Evolutionary conservation across 2,888 invertebrate species (phyloP).

Genomic region (Gryllus longicercus): DNA sequence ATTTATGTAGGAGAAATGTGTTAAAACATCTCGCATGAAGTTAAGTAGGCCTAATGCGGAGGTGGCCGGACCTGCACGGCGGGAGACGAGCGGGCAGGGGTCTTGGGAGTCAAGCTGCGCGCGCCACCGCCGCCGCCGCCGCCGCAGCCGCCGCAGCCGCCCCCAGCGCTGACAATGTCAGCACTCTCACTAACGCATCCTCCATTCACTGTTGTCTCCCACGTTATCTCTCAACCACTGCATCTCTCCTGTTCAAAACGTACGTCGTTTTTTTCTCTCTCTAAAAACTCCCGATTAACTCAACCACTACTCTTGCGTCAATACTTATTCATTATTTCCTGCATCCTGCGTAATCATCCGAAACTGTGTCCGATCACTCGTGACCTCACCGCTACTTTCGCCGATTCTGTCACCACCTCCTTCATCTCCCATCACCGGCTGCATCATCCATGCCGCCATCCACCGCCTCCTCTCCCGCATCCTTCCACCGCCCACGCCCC

Average conservation of each 20-base stretch:
- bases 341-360: too few species aligned
- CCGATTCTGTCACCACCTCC: neutral
- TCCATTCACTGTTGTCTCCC: too few species aligned
- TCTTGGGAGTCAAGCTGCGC: neutral
- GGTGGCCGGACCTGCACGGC: neutral
- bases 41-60: slow-evolving; percentile 17
- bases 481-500: neutral
- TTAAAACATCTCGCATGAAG: neutral
- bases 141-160: too few species aligned
- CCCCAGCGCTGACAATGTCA: neutral
- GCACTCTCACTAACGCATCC: too few species aligned
- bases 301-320: too few species aligned
- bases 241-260: too few species aligned
- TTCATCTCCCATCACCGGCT: neutral
- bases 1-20: slow-evolving; percentile 10
- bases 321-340: too few species aligned
- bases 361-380: neutral
- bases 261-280: too few species aligned
- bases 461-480: neutral
- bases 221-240: too few species aligned
- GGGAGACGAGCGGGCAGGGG: neutral
- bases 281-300: too few species aligned
- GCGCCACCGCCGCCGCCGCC: neutral
- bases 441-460: neutral
- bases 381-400: neutral